Base-by-base conservation (phyloP, 2,888 invertebrate species). In the Pherbina coryleti region DNA sequence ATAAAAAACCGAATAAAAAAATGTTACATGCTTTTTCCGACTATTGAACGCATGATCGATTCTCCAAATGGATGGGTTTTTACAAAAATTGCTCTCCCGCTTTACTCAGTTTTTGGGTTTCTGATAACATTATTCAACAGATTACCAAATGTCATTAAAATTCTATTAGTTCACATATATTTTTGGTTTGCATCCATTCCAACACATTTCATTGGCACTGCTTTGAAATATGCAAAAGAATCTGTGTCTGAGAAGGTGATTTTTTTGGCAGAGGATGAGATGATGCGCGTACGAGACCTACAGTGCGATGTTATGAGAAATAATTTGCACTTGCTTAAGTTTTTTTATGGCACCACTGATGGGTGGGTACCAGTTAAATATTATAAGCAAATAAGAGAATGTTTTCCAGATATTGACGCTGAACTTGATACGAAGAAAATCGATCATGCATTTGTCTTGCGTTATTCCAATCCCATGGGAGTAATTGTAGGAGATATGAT, bases 361-460 rank as follows among this genome's bases (percentile, higher is more conserved):
- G 92, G 92, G 8, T 98, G 98, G 98, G 94, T 93, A 72, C 98
- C 98, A 0, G 83, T 92, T 0, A 88, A 90, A 57, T 96, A 94
- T 86, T 95, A 93, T 86, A 90, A 93, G 34, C 92, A 94, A 79
- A 89, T 98, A 77, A 92, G 91, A 80, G 83, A 88, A 25, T 90
- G 90, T 76, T 91, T 93, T 86, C 94, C 94, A 0, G 88, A 91
- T 76, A 89, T 93, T 8, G 91, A 94, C 81, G 92, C 93, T 3
- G 88, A 91, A 79, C 84, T 94, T 25, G 94, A 94, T 85, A 89
- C 91, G 25, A 88, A 91, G 67, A 91, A 92, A 25, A 92, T 92
- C 83, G 91, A 92, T 49, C 98, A 98, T 90, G 93, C 95, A 3
- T 98, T 97, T 92, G 96, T 97, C 5, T 87, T 98, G 57, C 91